Base-by-base conservation (phyloP, 2,113 vertebrate species). In the Hippoglossus stenolepis region DNA sequence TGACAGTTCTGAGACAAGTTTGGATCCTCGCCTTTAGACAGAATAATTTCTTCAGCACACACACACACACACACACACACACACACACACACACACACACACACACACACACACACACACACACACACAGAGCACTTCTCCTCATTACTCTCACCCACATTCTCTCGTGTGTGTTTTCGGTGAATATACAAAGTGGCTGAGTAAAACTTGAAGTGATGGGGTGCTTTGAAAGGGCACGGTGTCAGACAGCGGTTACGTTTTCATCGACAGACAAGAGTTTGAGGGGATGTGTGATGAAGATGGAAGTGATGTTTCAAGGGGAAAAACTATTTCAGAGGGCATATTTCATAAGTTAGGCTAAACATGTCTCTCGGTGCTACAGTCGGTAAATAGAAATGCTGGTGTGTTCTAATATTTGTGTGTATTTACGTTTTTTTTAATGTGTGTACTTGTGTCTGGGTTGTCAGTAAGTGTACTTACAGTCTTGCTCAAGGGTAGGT, bases 241-340 rank as follows among this genome's bases (percentile, higher is more conserved):
- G 61, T 79, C 72, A 70, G 54, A 68, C 61, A 26, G 60, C 18
- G n/a, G 62, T 76, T 79, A 66, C 31, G 17, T 73, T 73, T 63
- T 59, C n/a, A 69, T 51, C 12, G 40, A 73, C 64, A 63, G n/a
- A 20, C 64, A 65, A 56, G 20, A 56, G 45, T 80, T 65, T 65
- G 18, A 62, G 70, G 69, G 26, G 17, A 15, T 74, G 43, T 73
- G 54, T 65, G 62, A 65, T 70, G 60, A 83, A 75, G 65, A 77
- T 72, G 66, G 64, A 82, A 65, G 54, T 70, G 60, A 75, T 54
- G 62, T 75, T 77, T 77, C 47, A 79, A 75, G 59, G 76, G 76
- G 31, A 59, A 47, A 40, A 13, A 20, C 11, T 38, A 13, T 64
- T 72, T 72, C 20, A 61, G 24, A 80, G 28, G 71, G 47, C 60